Base-by-base conservation (phyloP, 1,140 invertebrate genomes). In the Heterodera carotae region DNA sequence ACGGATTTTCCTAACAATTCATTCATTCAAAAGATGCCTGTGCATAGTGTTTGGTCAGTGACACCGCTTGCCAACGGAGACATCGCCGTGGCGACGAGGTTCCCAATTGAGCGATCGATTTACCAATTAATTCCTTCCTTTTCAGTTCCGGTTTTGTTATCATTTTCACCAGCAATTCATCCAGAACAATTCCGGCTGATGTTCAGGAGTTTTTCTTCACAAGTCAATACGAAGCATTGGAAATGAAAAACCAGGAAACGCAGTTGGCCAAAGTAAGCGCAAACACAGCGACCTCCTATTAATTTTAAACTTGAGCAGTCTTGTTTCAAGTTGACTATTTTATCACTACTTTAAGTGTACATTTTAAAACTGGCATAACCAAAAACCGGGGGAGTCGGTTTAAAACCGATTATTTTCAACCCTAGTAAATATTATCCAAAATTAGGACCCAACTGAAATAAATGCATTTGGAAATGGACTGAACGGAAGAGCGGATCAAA, bases 1-100 rank as follows among this genome's bases (percentile, higher is more conserved):
- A 10, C 2, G 39, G 39, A 43, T 7, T 1, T 43, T 43, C 15
- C 1, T 4, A 7, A 12, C 7, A 39, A 8, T 39, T 39, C 2
- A 39, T n/a, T n/a, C n/a, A n/a, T n/a, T n/a, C n/a, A n/a, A n/a
- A n/a, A 74, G 36, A 34, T 74, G 25, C 95, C 96, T 0, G 92
- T 92, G 1, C 92, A 93, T 71, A 94, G 94, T 29, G 92, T 97
- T 8, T 98, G 96, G 96, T 91, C 92, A 67, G 92, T 96, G 0
- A 90, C 91, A 72, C 91, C 92, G 76, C 87, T 97, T 25, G 83
- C 89, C 4, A 96, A 97, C 89, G 92, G 92, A 15, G 95, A 98
- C 89, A 91, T 98, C 85, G 93, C 93, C n/a, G 92, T 93, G 77
- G 96, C 94, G 10, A 89, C 91, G 25, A 78, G 75, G 75, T 76